Evolutionary conservation across 2,113 vertebrate species (phyloP), one percentile per base, ranked within the genome.

Genomic region (Catharus minimus): DNA sequence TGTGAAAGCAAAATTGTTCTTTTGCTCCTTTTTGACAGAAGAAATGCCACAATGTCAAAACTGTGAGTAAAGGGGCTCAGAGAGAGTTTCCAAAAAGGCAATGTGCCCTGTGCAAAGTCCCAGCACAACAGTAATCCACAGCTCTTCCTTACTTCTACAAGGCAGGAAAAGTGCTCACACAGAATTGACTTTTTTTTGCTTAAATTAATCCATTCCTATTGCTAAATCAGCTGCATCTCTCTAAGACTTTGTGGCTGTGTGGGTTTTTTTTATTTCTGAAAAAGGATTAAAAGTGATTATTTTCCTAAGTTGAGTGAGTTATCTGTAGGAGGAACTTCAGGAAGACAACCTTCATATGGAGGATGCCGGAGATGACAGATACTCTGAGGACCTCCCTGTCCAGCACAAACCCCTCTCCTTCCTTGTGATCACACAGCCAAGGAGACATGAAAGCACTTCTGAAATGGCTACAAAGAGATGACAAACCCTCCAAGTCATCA

Each of bases 1-100:
- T 86, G 44, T 38, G 75, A 86, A 90, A 86, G 80, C 46, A 90
- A 84, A 93, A 93, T n/a, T 53, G 68, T 75, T 71, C 79, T 93
- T 93, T 60, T 39, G 36, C 66, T 92, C 33, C 39, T 94, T 95
- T 79, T 86, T 53, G 26, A 82, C 1, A 58, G 77, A 77, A 88
- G 41, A 91, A 91, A 92, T 46, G 68, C 52, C 65, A 67, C 73
- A 39, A 61, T 21, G 9, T 68, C 68, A 64, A 82, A 91, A 56
- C 52, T 67, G 68, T 47, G 44, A 91, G 68, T 64, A 53, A 64
- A 71, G 15, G 32, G 47, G 36, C 46, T 62, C 30, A 24, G 66
- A 56, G 36, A 27, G 65, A 60, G 11, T 2, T 39, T 67, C 69
- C 5, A 13, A 41, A 90, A 58, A 0, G 4, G 80, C 76, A 71